These are phyloP conservation scores for Procambarus virginalis DNA, from an alignment of 1,140 invertebrate species.

Conservation along the genomic window DNA sequence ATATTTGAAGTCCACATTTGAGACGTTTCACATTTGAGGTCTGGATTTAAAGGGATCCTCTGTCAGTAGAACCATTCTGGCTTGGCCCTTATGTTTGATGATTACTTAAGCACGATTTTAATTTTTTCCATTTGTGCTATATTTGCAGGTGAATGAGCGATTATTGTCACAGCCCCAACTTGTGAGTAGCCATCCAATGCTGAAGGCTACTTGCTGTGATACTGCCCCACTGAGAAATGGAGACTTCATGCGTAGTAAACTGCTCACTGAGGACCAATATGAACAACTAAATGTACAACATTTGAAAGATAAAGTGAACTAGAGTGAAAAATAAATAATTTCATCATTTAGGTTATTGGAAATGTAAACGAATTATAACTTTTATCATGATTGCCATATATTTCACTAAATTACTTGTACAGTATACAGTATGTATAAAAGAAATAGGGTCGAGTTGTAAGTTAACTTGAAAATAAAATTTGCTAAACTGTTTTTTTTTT, in stretches of 20 bases:
- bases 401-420: no score
- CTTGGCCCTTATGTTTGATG: no score
- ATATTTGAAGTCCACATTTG: no score
- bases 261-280: conserved; percentile 15
- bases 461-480: neutral
- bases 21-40: no score
- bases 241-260: conserved; percentile 1
- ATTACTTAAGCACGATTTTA: no score
- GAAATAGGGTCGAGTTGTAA: no score
- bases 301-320: neutral
- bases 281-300: neutral
- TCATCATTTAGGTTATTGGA: neutral
- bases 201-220: conserved; percentile 84
- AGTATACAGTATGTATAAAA: no score
- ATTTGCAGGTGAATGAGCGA: conserved; percentile 83
- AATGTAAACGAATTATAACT: neutral
- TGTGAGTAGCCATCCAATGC: conserved; percentile 79
- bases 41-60: no score
- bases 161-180: conserved; percentile 81
- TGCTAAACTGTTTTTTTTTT: neutral
- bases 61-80: no score
- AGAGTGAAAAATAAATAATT: neutral
- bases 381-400: no score
- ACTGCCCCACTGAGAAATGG: conserved; percentile 7
- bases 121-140: no score